Evolutionary conservation across 2,797 vertebrate genomes (phyloP).

Genomic region (Falco berigora): DNA sequence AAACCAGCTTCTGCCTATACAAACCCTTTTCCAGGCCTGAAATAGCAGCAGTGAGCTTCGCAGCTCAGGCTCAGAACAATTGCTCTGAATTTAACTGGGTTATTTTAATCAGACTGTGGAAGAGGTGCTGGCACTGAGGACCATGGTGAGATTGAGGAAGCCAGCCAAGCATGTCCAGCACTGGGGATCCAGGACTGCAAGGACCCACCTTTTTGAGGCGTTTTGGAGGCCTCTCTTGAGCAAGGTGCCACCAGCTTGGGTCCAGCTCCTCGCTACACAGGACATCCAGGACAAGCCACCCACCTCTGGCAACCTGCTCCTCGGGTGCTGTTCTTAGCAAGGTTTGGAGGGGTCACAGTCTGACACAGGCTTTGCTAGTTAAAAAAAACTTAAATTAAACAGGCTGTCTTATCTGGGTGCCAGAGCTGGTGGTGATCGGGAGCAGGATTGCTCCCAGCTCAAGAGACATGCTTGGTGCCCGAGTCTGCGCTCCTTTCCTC

Average conservation of each 20-base stretch:
- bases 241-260: not conserved
- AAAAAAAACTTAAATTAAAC: not conserved
- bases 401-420: not conserved
- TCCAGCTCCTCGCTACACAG: not conserved
- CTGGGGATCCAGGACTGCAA: not conserved
- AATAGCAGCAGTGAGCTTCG: not conserved
- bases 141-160: not conserved
- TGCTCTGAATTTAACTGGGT: not conserved
- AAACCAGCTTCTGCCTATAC: not conserved
- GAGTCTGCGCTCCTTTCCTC: not conserved
- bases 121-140: not conserved
- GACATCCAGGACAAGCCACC: not conserved
- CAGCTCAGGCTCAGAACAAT: not conserved
- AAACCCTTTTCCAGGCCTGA: not conserved
- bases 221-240: not conserved
- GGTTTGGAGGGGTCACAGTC: not conserved
- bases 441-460: not conserved
- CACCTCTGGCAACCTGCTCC: not conserved
- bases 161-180: not conserved
- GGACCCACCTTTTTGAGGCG: not conserved
- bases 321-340: not conserved
- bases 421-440: not conserved
- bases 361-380: not conserved
- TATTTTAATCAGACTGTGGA: not conserved
- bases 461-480: not conserved